These are phyloP conservation scores for Eptesicus fuscus DNA, from an alignment of 2,113 vertebrate species.

Conservation along the genomic window DNA sequence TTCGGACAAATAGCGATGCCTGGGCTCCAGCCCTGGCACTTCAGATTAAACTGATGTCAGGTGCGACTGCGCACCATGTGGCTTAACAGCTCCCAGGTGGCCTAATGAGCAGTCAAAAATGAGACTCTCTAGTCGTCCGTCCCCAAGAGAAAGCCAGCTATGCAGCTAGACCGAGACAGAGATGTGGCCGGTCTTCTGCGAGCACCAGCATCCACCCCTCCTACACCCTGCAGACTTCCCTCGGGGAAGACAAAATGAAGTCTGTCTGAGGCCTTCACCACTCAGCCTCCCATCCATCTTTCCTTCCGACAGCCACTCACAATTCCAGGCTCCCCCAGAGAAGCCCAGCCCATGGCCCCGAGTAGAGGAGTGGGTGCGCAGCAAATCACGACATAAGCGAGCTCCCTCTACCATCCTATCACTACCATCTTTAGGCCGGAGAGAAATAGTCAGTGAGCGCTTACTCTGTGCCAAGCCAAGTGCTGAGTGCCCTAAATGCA, in stretches of 20 bases:
- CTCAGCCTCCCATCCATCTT: neutral
- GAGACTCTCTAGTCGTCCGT: neutral
- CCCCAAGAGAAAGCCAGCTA: neutral
- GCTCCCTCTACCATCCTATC: neutral
- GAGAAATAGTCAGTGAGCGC: neutral
- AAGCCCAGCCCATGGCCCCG: neutral
- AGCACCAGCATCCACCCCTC: neutral
- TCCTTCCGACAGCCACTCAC: neutral
- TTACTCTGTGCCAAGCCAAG: neutral
- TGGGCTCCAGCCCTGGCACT: neutral
- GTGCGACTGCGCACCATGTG: neutral
- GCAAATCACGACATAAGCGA: neutral
- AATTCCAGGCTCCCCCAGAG: neutral
- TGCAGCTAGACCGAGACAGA: accelerated
- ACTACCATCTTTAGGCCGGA: neutral
- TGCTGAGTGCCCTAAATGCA: neutral
- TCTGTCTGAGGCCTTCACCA: neutral
- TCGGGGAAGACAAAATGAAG: neutral
- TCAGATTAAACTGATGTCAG: neutral
- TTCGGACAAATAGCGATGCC: neutral
- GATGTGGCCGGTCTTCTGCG: neutral
- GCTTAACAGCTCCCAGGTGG: neutral
- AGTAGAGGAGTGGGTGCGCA: neutral
- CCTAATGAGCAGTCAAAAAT: neutral
- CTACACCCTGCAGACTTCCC: neutral